Evolutionary conservation across 2,797 vertebrate genomes (phyloP).

Genomic region (Schizothorax lantsangensis): DNA sequence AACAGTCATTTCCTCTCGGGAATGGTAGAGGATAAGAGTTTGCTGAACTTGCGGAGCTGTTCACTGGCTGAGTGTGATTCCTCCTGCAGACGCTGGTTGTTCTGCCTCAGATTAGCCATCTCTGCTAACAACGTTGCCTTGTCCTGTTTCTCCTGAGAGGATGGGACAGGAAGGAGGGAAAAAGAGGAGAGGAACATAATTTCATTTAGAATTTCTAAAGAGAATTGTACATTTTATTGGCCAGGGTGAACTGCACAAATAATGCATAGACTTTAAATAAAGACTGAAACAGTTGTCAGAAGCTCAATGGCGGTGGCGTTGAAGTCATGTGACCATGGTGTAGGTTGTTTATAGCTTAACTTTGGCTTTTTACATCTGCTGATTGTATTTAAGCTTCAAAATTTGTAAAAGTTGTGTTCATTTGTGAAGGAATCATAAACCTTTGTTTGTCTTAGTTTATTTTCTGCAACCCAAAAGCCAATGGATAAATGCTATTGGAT

Average conservation of each 20-base stretch:
- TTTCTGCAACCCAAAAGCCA: neutral
- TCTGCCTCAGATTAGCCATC: slow-evolving; percentile 88
- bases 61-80: slow-evolving; percentile 86
- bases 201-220: neutral
- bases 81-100: slow-evolving; percentile 91
- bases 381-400: too few relatives aligned
- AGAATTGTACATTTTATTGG: neutral
- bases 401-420: too few relatives aligned
- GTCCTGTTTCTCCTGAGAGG: slow-evolving; percentile 89
- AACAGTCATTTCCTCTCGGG: slow-evolving; percentile 71
- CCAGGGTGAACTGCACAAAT: neutral
- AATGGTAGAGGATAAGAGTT: slow-evolving; percentile 77
- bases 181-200: neutral
- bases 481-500: neutral
- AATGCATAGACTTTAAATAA: too few relatives aligned
- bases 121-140: slow-evolving; percentile 89
- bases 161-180: neutral
- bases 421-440: neutral
- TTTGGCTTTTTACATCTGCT: too few relatives aligned
- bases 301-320: too few relatives aligned
- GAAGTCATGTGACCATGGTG: too few relatives aligned
- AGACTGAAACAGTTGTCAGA: neutral
- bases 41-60: slow-evolving; percentile 88
- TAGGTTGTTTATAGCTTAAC: too few relatives aligned
- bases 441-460: neutral